Percentiles rank a stretch among this genome's conserved stretches.
phyloP scores from a whole-genome alignment of 2,113 vertebrate species.

The Poeciliopsis occidentalis region DNA sequence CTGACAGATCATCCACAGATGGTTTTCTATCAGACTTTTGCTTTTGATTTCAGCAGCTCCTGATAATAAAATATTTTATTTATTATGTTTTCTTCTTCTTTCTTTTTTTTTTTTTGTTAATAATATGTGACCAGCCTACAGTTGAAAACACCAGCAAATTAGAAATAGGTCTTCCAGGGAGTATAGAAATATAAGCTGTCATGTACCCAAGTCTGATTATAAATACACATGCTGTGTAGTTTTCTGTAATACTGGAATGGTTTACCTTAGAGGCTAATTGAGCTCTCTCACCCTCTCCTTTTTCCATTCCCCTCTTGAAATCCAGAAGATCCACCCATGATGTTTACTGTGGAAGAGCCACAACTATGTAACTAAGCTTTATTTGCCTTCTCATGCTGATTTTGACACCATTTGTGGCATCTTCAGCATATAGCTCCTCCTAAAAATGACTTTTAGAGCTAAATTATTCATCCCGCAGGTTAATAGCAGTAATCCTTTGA shows the following conservation, averaged over 20 bases:
- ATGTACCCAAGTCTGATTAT: conserved; percentile 7
- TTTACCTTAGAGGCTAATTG: conserved; percentile 35
- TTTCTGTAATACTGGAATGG: conserved; percentile 15
- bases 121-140: neutral
- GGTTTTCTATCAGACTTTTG: neutral
- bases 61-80: neutral
- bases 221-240: conserved; percentile 27
- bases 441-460: neutral
- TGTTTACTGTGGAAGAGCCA: conserved; percentile 55
- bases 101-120: neutral
- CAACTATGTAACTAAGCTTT: conserved; percentile 56
- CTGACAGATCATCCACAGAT: neutral
- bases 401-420: conserved; percentile 32
- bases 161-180: neutral
- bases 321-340: conserved; percentile 58
- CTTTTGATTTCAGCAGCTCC: neutral
- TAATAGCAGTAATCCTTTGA: neutral
- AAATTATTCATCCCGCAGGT: neutral
- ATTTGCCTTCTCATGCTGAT: conserved; percentile 43
- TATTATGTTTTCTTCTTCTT: neutral
- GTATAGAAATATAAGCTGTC: conserved; percentile 3
- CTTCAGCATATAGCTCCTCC: conserved; percentile 28
- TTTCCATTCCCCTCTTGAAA: conserved; percentile 64
- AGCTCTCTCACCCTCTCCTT: conserved; percentile 45
- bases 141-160: conserved; percentile 4